These are phyloP conservation scores for Penaeus indicus DNA, from an alignment of 1,140 invertebrate genomes.

Conservation along the genomic window DNA sequence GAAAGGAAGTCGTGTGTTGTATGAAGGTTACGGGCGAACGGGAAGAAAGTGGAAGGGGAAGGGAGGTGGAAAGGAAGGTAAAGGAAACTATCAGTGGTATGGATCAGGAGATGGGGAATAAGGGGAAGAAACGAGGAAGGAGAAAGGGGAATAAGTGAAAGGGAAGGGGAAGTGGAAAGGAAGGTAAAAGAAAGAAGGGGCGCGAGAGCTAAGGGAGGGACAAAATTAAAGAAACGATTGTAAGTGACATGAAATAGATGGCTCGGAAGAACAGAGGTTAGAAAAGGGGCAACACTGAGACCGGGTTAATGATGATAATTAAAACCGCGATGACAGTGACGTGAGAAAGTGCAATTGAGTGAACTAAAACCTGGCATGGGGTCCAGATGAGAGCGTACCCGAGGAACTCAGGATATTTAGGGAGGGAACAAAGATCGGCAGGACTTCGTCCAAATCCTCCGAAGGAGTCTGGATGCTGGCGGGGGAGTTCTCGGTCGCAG, in stretches of 20 bases:
- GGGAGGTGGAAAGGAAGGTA: neutral
- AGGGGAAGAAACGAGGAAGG: too few species aligned
- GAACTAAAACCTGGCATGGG: neutral
- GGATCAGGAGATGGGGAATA: neutral
- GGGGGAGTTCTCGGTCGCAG: neutral
- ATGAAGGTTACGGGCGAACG: too few species aligned
- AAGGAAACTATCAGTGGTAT: neutral
- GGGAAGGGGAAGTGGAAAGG: too few species aligned
- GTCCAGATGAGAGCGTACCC: neutral
- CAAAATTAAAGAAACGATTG: too few species aligned
- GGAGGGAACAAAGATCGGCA: conserved; percentile 1
- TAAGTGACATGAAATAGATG: too few species aligned
- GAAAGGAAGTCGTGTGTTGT: too few species aligned
- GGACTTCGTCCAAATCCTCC: too few species aligned
- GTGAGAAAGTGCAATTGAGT: neutral
- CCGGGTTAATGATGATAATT: too few species aligned
- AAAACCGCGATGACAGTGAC: neutral
- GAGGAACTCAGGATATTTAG: neutral
- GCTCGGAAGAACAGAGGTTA: too few species aligned
- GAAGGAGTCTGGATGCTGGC: neutral
- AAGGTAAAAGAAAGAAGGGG: neutral
- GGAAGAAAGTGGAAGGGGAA: too few species aligned
- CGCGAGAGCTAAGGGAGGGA: neutral
- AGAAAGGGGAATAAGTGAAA: too few species aligned
- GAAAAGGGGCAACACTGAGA: too few species aligned